phyloP scores from a whole-genome alignment of 2,797 vertebrate genomes.

The Schizopygopsis malacanthus region DNA sequence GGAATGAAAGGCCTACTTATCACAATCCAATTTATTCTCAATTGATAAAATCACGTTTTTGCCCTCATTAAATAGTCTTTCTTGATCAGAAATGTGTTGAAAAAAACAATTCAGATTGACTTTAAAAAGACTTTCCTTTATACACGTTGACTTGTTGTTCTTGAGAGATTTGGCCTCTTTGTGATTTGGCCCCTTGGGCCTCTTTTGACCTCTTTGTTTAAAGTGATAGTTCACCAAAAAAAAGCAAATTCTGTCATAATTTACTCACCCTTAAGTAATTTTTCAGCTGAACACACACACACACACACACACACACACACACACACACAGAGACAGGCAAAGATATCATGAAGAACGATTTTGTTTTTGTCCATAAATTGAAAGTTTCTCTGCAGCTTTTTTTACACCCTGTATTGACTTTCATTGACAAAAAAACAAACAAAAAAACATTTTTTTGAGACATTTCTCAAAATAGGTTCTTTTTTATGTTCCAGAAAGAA shows the following conservation, averaged over 20 bases:
- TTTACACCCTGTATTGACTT: neutral
- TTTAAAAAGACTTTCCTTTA: neutral
- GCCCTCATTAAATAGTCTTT: neutral
- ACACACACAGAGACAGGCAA: too few species aligned
- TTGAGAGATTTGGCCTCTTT: neutral
- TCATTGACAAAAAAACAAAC: neutral
- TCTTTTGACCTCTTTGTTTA: neutral
- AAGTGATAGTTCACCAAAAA: neutral
- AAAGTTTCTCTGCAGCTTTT: neutral
- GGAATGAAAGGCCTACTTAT: neutral
- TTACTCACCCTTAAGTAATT: neutral
- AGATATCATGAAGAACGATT: too few species aligned
- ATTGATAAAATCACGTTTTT: neutral
- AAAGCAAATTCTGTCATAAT: neutral
- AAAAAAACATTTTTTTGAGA: too few species aligned
- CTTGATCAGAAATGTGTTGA: neutral
- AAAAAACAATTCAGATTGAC: neutral
- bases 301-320: too few species aligned
- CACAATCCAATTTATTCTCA: conserved; percentile 20
- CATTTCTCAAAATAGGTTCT: neutral
- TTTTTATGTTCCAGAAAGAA: neutral
- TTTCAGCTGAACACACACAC: neutral
- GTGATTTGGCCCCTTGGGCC: neutral
- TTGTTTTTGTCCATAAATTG: neutral
- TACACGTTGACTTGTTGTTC: neutral